Evolutionary conservation across 2,113 vertebrate genomes (phyloP).

Genomic region (Python bivittatus): DNA sequence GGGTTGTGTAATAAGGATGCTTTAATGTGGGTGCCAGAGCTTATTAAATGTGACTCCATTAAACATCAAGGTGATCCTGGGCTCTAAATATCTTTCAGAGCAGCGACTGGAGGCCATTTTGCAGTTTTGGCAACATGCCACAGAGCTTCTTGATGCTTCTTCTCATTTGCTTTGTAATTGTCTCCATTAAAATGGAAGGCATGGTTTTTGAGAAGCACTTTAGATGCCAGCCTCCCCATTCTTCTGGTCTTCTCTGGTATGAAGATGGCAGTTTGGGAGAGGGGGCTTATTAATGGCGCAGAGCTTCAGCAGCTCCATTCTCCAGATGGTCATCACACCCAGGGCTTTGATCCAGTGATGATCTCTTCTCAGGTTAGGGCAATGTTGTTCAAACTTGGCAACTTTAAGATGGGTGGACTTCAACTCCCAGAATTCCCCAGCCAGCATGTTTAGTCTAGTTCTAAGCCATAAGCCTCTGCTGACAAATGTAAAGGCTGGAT

Average conservation of each 20-base stretch:
- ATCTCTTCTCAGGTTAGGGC: not conserved
- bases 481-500: not conserved
- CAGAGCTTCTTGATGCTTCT: constrained; percentile 51
- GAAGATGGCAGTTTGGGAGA: not conserved
- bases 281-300: not conserved
- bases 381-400: not conserved
- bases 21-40: constrained; percentile 70
- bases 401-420: not conserved
- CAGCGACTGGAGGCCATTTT: constrained; percentile 60
- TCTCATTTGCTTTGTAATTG: constrained; percentile 50
- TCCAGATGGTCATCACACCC: not conserved
- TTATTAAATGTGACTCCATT: constrained; percentile 75
- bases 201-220: constrained; percentile 13
- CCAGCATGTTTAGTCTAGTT: not conserved
- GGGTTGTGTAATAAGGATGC: constrained; percentile 69
- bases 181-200: constrained; percentile 41
- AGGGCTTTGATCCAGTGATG: not conserved
- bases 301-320: not conserved
- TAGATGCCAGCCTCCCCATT: not conserved
- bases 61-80: constrained; percentile 73
- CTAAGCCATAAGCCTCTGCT: not conserved
- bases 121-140: constrained; percentile 63
- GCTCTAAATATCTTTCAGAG: constrained; percentile 71
- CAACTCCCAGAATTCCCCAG: not conserved
- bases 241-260: not conserved